Evolutionary conservation across 2,888 invertebrate genomes (phyloP), one percentile per base, ranked within the genome.

Genomic region (Cheilosia variabilis): DNA sequence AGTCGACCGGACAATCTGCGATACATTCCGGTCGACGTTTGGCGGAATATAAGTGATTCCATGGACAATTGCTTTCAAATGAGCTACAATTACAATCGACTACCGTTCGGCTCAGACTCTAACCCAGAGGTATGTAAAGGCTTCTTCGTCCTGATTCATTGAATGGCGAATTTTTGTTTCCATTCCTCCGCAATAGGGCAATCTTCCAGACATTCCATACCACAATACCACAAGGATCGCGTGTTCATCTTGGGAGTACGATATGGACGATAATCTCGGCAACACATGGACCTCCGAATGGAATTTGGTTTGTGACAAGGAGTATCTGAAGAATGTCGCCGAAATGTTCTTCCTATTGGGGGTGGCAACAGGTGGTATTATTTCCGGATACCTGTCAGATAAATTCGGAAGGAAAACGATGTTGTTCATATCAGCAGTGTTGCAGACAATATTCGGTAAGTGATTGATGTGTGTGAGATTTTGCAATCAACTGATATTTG

Each of bases 371-470:
- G 96, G 96, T 68, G 96, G 96, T 66, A 94, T 96, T 17, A 94
- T 96, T n/a, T 96, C 96, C 81, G 96, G 96, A 27, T 95, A 95
- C 91, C 93, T 96, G 71, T 96, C 96, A 5, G 96, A 96, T 92
- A 96, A 94, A 94, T 95, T 95, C 89, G 97, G 97, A 13, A 94
- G 97, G 68, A 96, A 96, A 91, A 94, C 93, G 75, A 95, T 96
- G 75, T 92, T 97, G 68, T 95, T 96, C 93, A 93, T 94, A 57
- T 95, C 96, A 89, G 93, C 95, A 87, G 91, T 95, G 50, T 93
- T 95, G 17, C 96, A 96, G 91, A 94, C 96, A 77, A 92, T 94
- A 9, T 93, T 96, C 22, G 96, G 95, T 91, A 92, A 93, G 89
- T 89, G 55, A 60, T 57, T 24, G 27, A 45, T 73, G 37, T 52